Conservation (phyloP, 2,888 invertebrate genomes). For the Nycteola revayana region DNA sequence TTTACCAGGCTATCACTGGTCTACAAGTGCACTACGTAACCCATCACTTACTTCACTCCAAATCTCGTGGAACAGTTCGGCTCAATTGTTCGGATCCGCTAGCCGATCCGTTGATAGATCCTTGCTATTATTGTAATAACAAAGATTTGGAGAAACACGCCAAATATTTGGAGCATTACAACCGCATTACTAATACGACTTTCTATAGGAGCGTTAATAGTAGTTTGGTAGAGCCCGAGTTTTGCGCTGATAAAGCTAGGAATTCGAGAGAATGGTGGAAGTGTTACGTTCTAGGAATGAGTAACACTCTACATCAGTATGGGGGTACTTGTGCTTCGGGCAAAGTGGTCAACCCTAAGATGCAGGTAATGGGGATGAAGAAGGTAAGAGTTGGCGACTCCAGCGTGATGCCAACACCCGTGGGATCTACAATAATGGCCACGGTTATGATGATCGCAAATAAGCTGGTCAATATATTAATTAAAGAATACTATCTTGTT, state of each 20-base stretch:
- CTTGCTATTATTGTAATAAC: constrained; percentile 78
- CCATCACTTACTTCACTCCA: constrained; percentile 49
- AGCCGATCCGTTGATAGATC: constrained; percentile 78
- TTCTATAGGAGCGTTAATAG: constrained; percentile 55
- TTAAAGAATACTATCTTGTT: constrained; percentile 8
- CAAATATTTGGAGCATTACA: constrained; percentile 46
- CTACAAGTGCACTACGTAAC: constrained; percentile 21
- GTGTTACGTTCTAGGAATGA: constrained; percentile 67
- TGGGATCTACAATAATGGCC: constrained; percentile 87
- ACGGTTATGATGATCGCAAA: constrained; percentile 88
- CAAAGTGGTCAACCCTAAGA: constrained; percentile 84
- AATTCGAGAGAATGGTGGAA: constrained; percentile 83
- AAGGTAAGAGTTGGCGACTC: constrained; percentile 86
- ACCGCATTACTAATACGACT: constrained; percentile 52
- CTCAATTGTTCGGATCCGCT: constrained; percentile 76
- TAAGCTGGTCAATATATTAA: constrained; percentile 52
- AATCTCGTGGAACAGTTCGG: constrained; percentile 75
- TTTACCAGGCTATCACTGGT: constrained; percentile 15
- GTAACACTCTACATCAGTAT: constrained; percentile 61
- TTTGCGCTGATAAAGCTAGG: constrained; percentile 35
- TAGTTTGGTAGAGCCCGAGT: constrained; percentile 32
- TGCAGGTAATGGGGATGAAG: constrained; percentile 83
- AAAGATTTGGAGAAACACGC: constrained; percentile 68
- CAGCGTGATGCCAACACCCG: constrained; percentile 85
- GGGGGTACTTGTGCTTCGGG: constrained; percentile 87